Percentiles rank a stretch among this genome's conserved stretches.
Conservation (phyloP, 2,888 invertebrate species). For the Hofmannophila pseudospretella region DNA sequence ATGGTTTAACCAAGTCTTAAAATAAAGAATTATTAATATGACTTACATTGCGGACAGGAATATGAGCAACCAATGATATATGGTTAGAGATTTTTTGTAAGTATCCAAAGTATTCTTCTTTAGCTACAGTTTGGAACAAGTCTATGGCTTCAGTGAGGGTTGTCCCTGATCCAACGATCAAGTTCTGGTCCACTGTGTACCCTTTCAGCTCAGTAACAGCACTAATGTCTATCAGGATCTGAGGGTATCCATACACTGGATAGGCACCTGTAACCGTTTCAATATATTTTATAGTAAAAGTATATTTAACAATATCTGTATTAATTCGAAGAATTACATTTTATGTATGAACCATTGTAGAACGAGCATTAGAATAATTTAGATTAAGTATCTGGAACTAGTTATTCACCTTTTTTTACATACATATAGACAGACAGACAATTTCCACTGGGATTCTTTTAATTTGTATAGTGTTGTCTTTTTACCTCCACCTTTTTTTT, state of each 20-base stretch:
- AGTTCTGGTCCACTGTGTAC: constrained; percentile 50
- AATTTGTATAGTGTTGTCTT: too few species aligned
- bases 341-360: too few species aligned
- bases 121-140: constrained; percentile 52
- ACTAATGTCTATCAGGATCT: constrained; percentile 81
- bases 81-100: constrained; percentile 79
- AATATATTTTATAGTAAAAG: not conserved
- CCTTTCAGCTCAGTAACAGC: constrained; percentile 75
- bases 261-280: constrained; percentile 48
- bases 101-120: constrained; percentile 74
- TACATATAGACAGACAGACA: too few species aligned
- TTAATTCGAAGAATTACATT: too few species aligned
- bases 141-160: constrained; percentile 76
- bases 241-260: constrained; percentile 55
- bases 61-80: constrained; percentile 83
- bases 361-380: too few species aligned
- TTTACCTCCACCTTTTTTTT: too few species aligned
- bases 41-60: constrained; percentile 83
- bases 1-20: too few species aligned
- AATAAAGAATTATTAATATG: too few species aligned
- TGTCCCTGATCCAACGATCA: constrained; percentile 79
- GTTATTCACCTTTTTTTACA: too few species aligned
- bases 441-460: too few species aligned
- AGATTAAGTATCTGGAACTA: too few species aligned
- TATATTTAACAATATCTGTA: too few species aligned